Base-by-base conservation (phyloP, 23 tunicate species). In the Styela clava region DNA sequence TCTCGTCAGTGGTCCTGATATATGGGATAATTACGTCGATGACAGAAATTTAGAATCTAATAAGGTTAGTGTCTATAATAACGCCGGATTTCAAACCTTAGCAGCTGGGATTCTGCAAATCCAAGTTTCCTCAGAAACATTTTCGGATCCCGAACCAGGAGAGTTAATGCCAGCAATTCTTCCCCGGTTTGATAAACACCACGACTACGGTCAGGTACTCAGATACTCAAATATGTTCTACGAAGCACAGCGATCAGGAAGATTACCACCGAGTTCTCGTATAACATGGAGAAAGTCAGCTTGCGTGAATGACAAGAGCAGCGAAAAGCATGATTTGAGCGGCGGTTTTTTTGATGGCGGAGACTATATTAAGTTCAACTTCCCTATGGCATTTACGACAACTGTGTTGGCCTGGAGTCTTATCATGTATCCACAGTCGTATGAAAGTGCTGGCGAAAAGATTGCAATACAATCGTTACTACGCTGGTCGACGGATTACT, bases 401-500 rank as follows among this genome's bases (percentile, higher is more conserved):
- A 96, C 99, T 1, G 92, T 96, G 52, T 68, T 96, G 16, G 72
- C 94, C 7, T 96, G 99, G 99, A 88, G 97, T 1, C 20, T 84
- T 5, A 82, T 84, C 24, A 72, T 52, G 23, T 96, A 79, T 79
- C 52, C 52, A 2, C 79, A 96, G 3, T 88, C 99, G 3, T 96
- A 96, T 72, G 79, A 82, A 1, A 86, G 36, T 25, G 86, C 91
- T 0, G 99, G 96, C 20, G 86, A 91, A 64, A 61, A 74, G 52
- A 78, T 62, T 33, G 73, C 84, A 3, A 64, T 92, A 20, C 69
- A 23, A 61, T 52, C 70, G 31, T 73, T 84, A 2, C 62, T 96
- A 2, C 95, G 95, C 78, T 96, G 99, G 99, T 90, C 97, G 16
- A 96, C 99, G 1, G 96, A 87, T 34, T 96, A 96, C 74, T 96